Evolutionary conservation across 2,797 vertebrate genomes (phyloP).

Genomic region (Xenentodon cancila): DNA sequence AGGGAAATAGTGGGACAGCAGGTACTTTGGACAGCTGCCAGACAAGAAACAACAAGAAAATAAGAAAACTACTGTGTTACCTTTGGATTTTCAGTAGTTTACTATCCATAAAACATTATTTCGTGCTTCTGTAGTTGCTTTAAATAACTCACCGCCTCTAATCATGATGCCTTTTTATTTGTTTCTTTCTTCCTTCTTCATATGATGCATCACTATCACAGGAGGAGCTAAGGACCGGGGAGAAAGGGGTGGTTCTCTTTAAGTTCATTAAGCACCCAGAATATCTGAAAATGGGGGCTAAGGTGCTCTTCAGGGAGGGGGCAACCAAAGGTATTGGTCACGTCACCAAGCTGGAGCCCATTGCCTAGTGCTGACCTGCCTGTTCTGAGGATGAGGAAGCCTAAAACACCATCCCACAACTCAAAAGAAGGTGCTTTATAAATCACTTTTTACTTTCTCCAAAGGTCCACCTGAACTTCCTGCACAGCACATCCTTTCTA

Average conservation of each 20-base stretch:
- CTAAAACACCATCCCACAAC: slow-evolving; percentile 46
- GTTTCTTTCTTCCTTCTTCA: background rate
- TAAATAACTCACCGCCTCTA: background rate
- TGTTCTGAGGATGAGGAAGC: slow-evolving; percentile 60
- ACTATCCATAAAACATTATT: too few relatives aligned
- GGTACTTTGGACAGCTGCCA: too few relatives aligned
- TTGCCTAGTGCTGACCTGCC: slow-evolving; percentile 66
- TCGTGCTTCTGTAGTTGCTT: background rate
- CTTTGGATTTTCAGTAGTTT: too few relatives aligned
- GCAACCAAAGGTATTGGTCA: slow-evolving; percentile 98
- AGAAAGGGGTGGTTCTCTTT: slow-evolving; percentile 95
- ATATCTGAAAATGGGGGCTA: slow-evolving; percentile 96
- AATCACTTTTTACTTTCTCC: slow-evolving; percentile 29
- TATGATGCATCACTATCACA: slow-evolving; percentile 54
- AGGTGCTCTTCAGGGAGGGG: slow-evolving; percentile 96
- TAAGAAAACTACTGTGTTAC: too few relatives aligned
- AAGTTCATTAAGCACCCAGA: slow-evolving; percentile 98
- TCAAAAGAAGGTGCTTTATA: slow-evolving; percentile 44
- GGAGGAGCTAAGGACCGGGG: slow-evolving; percentile 96
- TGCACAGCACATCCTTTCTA: slow-evolving; percentile 22
- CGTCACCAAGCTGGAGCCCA: slow-evolving; percentile 91
- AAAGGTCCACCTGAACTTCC: slow-evolving; percentile 21
- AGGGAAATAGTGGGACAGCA: too few relatives aligned
- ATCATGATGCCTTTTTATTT: background rate
- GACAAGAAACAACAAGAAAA: too few relatives aligned